Evolutionary conservation across 2,888 invertebrate species (phyloP).

Genomic region (Caenorhabditis sp.): DNA sequence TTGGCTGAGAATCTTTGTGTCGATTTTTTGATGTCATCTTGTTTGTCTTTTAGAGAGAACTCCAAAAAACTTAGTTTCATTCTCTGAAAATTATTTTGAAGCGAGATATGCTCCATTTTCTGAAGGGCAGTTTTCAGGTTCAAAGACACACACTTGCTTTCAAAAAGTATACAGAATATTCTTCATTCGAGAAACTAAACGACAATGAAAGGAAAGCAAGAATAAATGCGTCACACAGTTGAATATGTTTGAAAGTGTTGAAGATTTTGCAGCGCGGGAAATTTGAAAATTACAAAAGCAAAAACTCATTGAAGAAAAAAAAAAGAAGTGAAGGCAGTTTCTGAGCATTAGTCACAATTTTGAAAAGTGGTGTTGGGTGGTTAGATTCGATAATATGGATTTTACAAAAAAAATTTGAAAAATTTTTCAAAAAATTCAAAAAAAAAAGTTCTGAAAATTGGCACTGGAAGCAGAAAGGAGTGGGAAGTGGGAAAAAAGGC

Average conservation of each 20-base stretch:
- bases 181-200: slow-evolving; percentile 26
- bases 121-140: too few species aligned
- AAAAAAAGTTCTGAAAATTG: too few species aligned
- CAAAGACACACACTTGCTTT: too few species aligned
- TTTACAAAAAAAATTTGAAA: slow-evolving; percentile 5
- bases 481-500: not conserved
- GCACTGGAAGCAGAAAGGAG: slow-evolving; percentile 49
- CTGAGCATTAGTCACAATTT: slow-evolving; percentile 60
- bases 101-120: too few species aligned
- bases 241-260: not conserved
- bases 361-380: not conserved
- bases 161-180: not conserved
- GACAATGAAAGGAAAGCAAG: slow-evolving; percentile 4
- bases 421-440: not conserved
- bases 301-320: not conserved
- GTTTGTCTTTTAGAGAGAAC: too few species aligned
- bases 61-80: too few species aligned
- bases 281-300: not conserved
- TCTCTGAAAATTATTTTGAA: too few species aligned
- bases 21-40: too few species aligned
- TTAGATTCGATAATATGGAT: too few species aligned
- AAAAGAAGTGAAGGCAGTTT: slow-evolving; percentile 61
- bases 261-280: not conserved
- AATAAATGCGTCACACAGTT: not conserved
- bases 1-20: too few species aligned